Evolutionary conservation across 2,888 invertebrate genomes (phyloP), one percentile per base, ranked within the genome.

Genomic region (Cryptophagus acutangulus): DNA sequence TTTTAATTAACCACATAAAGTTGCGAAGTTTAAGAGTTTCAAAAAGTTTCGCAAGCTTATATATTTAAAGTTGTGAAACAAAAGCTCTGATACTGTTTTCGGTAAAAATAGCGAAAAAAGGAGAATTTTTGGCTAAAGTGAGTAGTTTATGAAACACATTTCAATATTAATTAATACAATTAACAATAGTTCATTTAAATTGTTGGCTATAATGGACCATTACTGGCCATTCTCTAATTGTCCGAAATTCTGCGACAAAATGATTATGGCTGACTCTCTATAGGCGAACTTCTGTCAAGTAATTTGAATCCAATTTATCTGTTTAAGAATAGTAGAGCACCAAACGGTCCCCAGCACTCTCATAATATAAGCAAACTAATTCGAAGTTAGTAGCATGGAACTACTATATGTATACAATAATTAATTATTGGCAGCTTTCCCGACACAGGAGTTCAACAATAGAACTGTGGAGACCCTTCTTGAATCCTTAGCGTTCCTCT

Each of bases 221-320:
- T n/a, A n/a, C n/a, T n/a, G n/a, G n/a, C n/a, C n/a, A n/a, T n/a
- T n/a, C n/a, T n/a, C n/a, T n/a, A n/a, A n/a, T n/a, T n/a, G n/a
- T n/a, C n/a, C n/a, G n/a, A n/a, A n/a, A n/a, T n/a, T n/a, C n/a
- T n/a, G n/a, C n/a, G n/a, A n/a, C n/a, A n/a, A n/a, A n/a, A n/a
- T n/a, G n/a, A n/a, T n/a, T n/a, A n/a, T n/a, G n/a, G n/a, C 30
- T 12, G 31, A 30, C 36, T 34, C 42, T 37, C 39, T 18, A 37
- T 16, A 35, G 43, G 37, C 40, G 30, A 45, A 45, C 39, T 45
- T 40, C 25, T 40, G 16, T 36, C 25, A 46, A 43, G 38, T 40
- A 40, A 40, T 46, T 46, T 40, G 37, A 38, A 40, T 40, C 40
- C 40, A 43, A 39, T 41, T 45, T 41, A 41, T 45, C 37, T 41